Evolutionary conservation across 2,113 vertebrate species (phyloP), one percentile per base, ranked within the genome.

Genomic region (Atrichornis clamosus): DNA sequence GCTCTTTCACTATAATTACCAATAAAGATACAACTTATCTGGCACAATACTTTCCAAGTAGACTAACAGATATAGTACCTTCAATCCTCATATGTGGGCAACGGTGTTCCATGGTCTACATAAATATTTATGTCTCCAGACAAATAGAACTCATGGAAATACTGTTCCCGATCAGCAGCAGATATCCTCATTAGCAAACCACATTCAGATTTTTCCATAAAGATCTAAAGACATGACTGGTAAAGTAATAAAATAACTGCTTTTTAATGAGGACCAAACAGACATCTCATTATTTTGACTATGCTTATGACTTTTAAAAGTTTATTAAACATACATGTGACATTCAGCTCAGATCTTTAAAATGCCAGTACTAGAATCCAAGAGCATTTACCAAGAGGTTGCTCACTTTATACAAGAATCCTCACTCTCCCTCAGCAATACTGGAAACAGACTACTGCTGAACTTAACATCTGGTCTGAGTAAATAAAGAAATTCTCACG

Each of bases 21-120:
- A n/a, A 32, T 17, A 74, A 69, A 74, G 23, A 74, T 7, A 77
- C 4, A 84, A 69, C 35, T 20, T 72, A 17, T 32, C 7, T 56
- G 39, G 23, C 2, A 9, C 13, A 6, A 8, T 52, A 58, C 30
- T 70, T 74, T 88, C n/a, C 11, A 39, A 73, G 46, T 9, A 7
- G 50, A 46, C 18, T 74, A 67, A 75, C 6, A 41, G n/a, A n/a
- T n/a, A n/a, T n/a, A n/a, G n/a, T 13, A 41, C 11, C 16, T 67
- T 6, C 24, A 67, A 42, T 52, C 16, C 24, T 90, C n/a, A n/a
- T 0, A 3, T 28, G 6, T 23, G 15, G 16, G 17, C 17, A 88
- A 37, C 0, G 1, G 55, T 1, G 0, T 63, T 46, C 72, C 26
- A 50, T 1, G 1, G 11, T 59, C 79, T 53, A 27, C 11, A 44